Percentiles rank a stretch among this genome's conserved stretches.
Conservation (phyloP, 2,888 invertebrate species). For the Andrena flavipes region DNA sequence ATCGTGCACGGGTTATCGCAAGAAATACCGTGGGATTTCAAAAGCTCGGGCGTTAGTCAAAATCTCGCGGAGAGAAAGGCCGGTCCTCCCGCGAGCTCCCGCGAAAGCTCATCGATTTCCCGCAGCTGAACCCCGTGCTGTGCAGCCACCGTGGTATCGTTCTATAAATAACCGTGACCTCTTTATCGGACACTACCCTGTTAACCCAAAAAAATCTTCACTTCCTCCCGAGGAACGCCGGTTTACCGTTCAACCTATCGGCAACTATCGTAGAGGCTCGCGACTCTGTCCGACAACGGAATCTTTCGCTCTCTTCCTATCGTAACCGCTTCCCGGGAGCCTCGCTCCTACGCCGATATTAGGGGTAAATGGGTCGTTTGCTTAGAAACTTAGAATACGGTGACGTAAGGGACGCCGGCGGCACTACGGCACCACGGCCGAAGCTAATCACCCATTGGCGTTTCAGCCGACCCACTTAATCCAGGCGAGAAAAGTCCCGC, state of each 20-base stretch:
- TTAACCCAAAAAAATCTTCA: constrained; percentile 22
- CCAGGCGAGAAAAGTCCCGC: constrained; percentile 65
- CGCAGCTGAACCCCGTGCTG: constrained; percentile 41
- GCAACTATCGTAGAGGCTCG: background rate
- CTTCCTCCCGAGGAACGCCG: background rate
- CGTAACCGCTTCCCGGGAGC: background rate
- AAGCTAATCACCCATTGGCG: constrained; percentile 62
- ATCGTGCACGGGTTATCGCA: too few relatives aligned
- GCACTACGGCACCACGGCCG: constrained; percentile 8
- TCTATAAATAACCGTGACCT: constrained; percentile 64
- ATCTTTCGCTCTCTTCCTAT: background rate
- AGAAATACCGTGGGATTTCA: too few relatives aligned
- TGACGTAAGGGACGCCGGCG: constrained; percentile 45
- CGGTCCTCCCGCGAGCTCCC: constrained; percentile 40
- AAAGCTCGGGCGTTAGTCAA: too few relatives aligned
- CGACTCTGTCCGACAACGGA: background rate
- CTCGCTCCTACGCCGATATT: constrained; percentile 23
- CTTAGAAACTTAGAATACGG: constrained; percentile 17
- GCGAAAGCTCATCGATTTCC: constrained; percentile 61
- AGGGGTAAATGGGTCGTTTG: constrained; percentile 52
- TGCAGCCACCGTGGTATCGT: constrained; percentile 36
- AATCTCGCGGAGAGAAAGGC: constrained; percentile 17
- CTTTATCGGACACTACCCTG: constrained; percentile 48
- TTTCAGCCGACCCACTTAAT: constrained; percentile 63
- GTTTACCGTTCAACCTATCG: background rate